phyloP scores from a whole-genome alignment of 1,140 invertebrate genomes.

The Papilio helenus region DNA sequence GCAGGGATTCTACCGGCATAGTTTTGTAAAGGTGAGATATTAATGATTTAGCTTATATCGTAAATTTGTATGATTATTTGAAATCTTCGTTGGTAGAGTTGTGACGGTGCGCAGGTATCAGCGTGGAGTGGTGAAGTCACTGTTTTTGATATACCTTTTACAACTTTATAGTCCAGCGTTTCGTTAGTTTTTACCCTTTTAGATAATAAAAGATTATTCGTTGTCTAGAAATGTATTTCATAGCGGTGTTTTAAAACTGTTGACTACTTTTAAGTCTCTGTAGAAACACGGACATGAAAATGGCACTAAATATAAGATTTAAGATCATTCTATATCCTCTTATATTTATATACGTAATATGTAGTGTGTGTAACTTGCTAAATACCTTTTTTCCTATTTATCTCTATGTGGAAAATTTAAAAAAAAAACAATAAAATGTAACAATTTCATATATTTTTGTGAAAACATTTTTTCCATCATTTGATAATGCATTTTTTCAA shows the following conservation, averaged over 20 bases:
- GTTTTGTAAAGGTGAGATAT: too few species aligned
- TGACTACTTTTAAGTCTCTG: conserved; percentile 78
- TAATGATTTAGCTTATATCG: neutral
- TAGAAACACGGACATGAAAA: conserved; percentile 51
- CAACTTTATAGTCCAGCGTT: conserved; percentile 68
- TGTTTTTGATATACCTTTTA: conserved; percentile 78
- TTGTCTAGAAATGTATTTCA: conserved; percentile 63
- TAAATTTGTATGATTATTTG: neutral
- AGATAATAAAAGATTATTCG: conserved; percentile 62
- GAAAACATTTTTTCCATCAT: neutral
- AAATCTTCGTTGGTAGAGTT: neutral
- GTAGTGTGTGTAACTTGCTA: conserved; percentile 40
- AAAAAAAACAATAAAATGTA: neutral
- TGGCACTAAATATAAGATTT: conserved; percentile 42
- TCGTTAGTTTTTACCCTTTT: conserved; percentile 65
- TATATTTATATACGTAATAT: conserved; percentile 48
- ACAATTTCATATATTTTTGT: conserved; percentile 9
- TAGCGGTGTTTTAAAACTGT: conserved; percentile 72
- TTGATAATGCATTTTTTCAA: neutral
- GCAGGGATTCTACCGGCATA: too few species aligned
- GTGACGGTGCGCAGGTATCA: neutral
- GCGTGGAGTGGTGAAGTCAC: conserved; percentile 28
- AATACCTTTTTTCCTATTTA: neutral
- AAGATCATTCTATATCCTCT: conserved; percentile 44
- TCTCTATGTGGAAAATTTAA: conserved; percentile 1